Percentiles rank a stretch among this genome's conserved stretches.
phyloP scores from a whole-genome alignment of 2,797 vertebrate species.

The Aldrovandia affinis region DNA sequence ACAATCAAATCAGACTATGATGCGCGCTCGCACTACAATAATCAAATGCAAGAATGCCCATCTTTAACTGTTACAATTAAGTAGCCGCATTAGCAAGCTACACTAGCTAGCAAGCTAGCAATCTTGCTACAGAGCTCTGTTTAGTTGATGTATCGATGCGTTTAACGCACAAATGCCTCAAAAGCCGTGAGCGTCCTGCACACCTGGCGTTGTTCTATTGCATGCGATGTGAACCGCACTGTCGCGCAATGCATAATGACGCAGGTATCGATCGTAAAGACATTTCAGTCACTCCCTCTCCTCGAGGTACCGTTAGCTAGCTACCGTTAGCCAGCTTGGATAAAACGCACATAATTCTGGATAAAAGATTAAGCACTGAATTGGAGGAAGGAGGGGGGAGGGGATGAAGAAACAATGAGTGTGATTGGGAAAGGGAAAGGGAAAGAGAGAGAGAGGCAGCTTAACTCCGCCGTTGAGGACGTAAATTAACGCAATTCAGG shows the following conservation, averaged over 20 bases:
- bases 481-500: constrained; percentile 50
- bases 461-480: constrained; percentile 32
- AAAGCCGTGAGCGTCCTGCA: not conserved
- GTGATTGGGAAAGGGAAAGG: too few species aligned
- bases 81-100: not conserved
- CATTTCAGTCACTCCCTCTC: not conserved
- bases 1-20: not conserved
- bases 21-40: not conserved
- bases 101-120: not conserved
- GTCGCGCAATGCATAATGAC: not conserved
- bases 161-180: not conserved
- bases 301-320: not conserved
- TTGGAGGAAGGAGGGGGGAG: constrained; percentile 52
- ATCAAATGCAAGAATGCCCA: not conserved
- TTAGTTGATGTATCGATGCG: not conserved
- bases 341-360: constrained; percentile 3
- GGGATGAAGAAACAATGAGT: constrained; percentile 47
- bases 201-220: not conserved
- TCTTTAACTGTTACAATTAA: not conserved
- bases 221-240: not conserved
- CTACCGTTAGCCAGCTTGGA: not conserved
- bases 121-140: not conserved
- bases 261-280: not conserved
- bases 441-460: constrained; percentile 33
- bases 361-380: constrained; percentile 24